Conservation (phyloP, 1,140 invertebrate species). For the Drosophila willistoni region DNA sequence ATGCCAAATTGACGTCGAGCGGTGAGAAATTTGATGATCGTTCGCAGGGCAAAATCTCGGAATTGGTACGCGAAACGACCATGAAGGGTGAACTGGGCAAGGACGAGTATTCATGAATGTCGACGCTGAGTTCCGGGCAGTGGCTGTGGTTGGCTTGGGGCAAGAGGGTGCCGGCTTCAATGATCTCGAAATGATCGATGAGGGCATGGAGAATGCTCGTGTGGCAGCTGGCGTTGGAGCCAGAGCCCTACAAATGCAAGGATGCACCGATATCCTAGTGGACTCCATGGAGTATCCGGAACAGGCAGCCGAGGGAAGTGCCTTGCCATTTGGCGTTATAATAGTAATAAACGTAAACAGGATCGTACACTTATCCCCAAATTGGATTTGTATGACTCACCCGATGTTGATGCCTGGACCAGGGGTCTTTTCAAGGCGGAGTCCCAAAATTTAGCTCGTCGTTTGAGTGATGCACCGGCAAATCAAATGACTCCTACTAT, state of each 20-base stretch:
- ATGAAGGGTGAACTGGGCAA: slow-evolving; percentile 83
- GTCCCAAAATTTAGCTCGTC: slow-evolving; percentile 92
- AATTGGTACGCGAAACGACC: slow-evolving; percentile 66
- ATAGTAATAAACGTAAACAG: slow-evolving; percentile 86
- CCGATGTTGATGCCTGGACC: slow-evolving; percentile 87
- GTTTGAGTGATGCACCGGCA: slow-evolving; percentile 91
- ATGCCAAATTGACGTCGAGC: slow-evolving; percentile 72
- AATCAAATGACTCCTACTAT: slow-evolving; percentile 94
- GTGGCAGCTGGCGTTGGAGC: slow-evolving; percentile 85
- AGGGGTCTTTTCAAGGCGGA: slow-evolving; percentile 89
- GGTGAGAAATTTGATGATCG: slow-evolving; percentile 83
- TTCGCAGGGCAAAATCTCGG: slow-evolving; percentile 75
- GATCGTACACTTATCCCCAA: slow-evolving; percentile 84
- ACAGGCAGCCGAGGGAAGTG: slow-evolving; percentile 90
- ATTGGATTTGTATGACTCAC: slow-evolving; percentile 83
- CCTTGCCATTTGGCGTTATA: slow-evolving; percentile 87
- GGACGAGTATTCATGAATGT: slow-evolving; percentile 86
- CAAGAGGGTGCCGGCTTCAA: slow-evolving; percentile 86
- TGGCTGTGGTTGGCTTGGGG: slow-evolving; percentile 89
- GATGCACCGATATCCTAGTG: slow-evolving; percentile 86
- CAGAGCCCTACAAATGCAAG: slow-evolving; percentile 85
- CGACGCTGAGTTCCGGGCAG: slow-evolving; percentile 86
- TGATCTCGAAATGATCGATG: slow-evolving; percentile 87
- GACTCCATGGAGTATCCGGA: slow-evolving; percentile 90
- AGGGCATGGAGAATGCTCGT: slow-evolving; percentile 84